phyloP scores from a whole-genome alignment of 2,113 vertebrate genomes.

The Loxodonta africana region DNA sequence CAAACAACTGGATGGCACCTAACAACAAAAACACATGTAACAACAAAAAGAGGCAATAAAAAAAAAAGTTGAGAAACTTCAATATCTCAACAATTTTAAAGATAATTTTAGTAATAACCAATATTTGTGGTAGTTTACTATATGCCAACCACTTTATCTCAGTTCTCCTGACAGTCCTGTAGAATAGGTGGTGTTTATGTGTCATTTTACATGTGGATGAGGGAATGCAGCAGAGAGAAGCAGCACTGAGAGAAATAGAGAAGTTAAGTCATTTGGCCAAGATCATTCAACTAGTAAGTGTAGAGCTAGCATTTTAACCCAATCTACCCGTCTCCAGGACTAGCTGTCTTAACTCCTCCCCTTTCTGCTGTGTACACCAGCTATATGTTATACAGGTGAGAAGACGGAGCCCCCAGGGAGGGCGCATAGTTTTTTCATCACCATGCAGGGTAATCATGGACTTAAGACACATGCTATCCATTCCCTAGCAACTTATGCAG shows the following conservation, averaged over 20 bases:
- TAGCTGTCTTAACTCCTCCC: not conserved
- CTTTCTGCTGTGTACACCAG: not conserved
- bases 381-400: too few relatives aligned
- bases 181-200: not conserved
- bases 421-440: not conserved
- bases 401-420: not conserved
- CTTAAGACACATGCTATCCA: too few relatives aligned
- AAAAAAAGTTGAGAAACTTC: not conserved
- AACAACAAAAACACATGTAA: too few relatives aligned
- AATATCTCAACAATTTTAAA: conserved; percentile 22
- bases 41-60: not conserved
- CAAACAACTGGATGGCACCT: too few relatives aligned
- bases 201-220: not conserved
- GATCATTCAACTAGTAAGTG: not conserved
- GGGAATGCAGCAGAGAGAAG: not conserved
- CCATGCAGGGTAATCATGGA: not conserved
- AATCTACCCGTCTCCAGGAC: too few relatives aligned
- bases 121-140: not conserved
- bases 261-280: not conserved
- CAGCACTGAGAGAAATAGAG: not conserved
- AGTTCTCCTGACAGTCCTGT: not conserved
- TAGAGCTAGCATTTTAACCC: not conserved
- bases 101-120: not conserved
- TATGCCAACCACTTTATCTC: not conserved
- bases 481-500: too few relatives aligned